A percentile compares a stretch with the other conserved stretches of the same genome.
phyloP scores from a whole-genome alignment of 23 tunicate genomes.

The Diplosoma virens region DNA sequence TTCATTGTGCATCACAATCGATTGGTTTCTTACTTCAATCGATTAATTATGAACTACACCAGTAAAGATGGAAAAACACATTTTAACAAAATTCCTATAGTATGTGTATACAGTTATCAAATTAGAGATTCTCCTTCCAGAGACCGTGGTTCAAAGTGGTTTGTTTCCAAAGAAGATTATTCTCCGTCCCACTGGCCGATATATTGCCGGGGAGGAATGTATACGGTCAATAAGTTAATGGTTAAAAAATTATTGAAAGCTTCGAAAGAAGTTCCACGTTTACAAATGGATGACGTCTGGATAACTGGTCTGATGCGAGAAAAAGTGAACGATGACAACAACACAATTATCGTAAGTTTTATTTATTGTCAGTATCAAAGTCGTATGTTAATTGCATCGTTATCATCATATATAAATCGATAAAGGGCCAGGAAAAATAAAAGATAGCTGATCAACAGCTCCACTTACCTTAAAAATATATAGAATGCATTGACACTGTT shows the following conservation, averaged over 20 bases:
- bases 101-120: constrained; percentile 48
- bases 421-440: too few relatives aligned
- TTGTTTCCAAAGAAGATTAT: constrained; percentile 16
- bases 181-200: constrained; percentile 27
- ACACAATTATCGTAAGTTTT: constrained; percentile 20
- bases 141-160: constrained; percentile 34
- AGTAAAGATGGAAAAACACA: neutral
- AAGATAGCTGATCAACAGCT: too few relatives aligned
- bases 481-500: too few relatives aligned
- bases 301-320: constrained; percentile 38
- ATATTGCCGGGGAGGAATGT: constrained; percentile 46
- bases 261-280: neutral
- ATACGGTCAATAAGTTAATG: neutral
- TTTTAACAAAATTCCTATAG: constrained; percentile 22
- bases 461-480: too few relatives aligned
- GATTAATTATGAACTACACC: too few relatives aligned
- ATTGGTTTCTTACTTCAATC: neutral
- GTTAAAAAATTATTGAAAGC: constrained; percentile 16
- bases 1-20: neutral
- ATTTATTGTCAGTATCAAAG: too few relatives aligned
- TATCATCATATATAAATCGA: too few relatives aligned
- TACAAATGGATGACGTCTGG: constrained; percentile 48
- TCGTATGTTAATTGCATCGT: too few relatives aligned
- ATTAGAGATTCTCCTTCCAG: constrained; percentile 32
- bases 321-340: neutral